These are phyloP conservation scores for Hirudinaria manillensis DNA, from an alignment of 2,888 invertebrate genomes.

Conservation along the genomic window DNA sequence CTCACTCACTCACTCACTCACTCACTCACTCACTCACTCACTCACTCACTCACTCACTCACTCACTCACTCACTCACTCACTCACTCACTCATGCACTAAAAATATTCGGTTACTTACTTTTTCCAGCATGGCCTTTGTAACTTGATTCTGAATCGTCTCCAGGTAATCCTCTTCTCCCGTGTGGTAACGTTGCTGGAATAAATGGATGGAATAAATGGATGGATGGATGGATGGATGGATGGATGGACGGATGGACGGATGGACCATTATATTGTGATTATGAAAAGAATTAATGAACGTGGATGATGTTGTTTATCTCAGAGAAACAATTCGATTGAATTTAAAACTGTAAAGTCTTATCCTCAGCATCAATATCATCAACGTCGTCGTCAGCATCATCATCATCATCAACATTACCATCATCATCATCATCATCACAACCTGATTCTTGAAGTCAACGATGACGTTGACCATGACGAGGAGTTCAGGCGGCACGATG, in stretches of 20 bases:
- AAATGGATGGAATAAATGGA: background rate
- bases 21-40: too few relatives aligned
- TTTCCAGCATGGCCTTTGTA: slow-evolving; percentile 86
- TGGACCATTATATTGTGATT: background rate
- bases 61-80: too few relatives aligned
- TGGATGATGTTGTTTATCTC: too few relatives aligned
- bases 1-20: too few relatives aligned
- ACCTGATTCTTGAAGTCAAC: slow-evolving; percentile 64
- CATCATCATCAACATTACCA: background rate
- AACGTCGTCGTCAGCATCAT: background rate
- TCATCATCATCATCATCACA: slow-evolving; percentile 19
- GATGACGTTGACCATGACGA: slow-evolving; percentile 98
- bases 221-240: too few relatives aligned
- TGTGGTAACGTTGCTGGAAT: slow-evolving; percentile 82
- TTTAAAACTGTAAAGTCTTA: too few relatives aligned
- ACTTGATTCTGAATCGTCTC: slow-evolving; percentile 70
- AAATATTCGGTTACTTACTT: slow-evolving; percentile 54
- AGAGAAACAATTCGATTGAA: too few relatives aligned
- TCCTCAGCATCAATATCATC: background rate
- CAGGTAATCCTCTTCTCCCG: slow-evolving; percentile 92
- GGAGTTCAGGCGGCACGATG: slow-evolving; percentile 92
- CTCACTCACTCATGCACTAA: too few relatives aligned
- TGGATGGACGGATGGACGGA: too few relatives aligned
- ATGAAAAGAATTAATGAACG: too few relatives aligned
- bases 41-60: too few relatives aligned